Evolutionary conservation across 2,113 vertebrate genomes (phyloP), one percentile per base, ranked within the genome.

Genomic region (Gambusia holbrooki): DNA sequence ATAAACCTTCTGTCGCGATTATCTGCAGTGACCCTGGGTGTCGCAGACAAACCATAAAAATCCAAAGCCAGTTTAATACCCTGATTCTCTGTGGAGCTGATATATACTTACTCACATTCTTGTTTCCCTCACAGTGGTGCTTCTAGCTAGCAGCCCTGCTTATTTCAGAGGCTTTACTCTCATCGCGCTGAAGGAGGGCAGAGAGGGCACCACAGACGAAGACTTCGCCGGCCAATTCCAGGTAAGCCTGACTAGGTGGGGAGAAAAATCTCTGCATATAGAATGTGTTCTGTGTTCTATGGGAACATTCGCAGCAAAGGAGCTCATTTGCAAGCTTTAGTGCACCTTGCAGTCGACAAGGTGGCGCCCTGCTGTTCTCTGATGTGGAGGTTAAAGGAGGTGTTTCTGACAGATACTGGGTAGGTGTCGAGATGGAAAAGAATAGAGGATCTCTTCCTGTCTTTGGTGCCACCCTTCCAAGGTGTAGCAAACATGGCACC

Each of bases 161-260:
- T 99, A 97, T 89, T 99, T 99, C 81, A 88, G 97, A 92, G 97
- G 98, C 22, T 99, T 99, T 94, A 99, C 96, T 0, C 79, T 99
- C 85, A 98, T 98, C 7, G 96, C 98, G 11, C 94, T 99, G 79
- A 97, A 95, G 89, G 97, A 98, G 80, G 97, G 97, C 37, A 94
- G 95, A 87, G 96, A 97, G 80, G 98, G 97, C 9, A 96, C 96
- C 78, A 92, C 95, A 22, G 96, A 96, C 33, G 96, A 96, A 0
- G 96, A 99, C 88, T 97, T 97, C 12, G 95, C 95, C 0, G 98
- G 98, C 40, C 94, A 92, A 62, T 99, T 99, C 89, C 96, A 99
- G 97, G 98, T 99, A 93, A 95, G 94, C 4, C 25, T 27, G 1
- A 33, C 37, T 62, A 64, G 54, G 65, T 30, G 66, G 70, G 22